These are phyloP conservation scores for Caracal caracal DNA, from an alignment of 2,113 vertebrate genomes.

Conservation along the genomic window DNA sequence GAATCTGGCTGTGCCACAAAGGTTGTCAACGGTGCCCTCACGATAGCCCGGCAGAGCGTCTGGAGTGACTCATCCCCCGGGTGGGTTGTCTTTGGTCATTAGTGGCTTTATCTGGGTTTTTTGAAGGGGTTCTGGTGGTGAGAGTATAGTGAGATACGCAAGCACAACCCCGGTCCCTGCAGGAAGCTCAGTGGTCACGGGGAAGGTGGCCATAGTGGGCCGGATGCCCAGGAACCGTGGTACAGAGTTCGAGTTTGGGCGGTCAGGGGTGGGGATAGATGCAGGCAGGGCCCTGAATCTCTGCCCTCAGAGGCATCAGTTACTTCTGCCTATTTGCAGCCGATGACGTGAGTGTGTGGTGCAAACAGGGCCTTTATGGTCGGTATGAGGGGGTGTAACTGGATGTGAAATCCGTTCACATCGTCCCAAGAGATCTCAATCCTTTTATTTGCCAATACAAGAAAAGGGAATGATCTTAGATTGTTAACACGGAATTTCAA, in stretches of 20 bases:
- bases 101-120: not conserved
- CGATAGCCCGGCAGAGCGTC: not conserved
- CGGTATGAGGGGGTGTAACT: not conserved
- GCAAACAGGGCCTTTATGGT: not conserved
- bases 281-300: not conserved
- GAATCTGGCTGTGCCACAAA: not conserved
- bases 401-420: not conserved
- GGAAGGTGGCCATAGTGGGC: not conserved
- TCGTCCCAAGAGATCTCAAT: not conserved
- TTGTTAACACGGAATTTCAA: not conserved
- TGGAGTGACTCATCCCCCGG: not conserved
- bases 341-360: not conserved
- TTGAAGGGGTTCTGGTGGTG: no score
- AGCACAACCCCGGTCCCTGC: rapidly evolving
- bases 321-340: not conserved
- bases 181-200: not conserved
- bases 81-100: not conserved
- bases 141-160: not conserved
- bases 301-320: not conserved
- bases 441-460: not conserved
- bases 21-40: not conserved
- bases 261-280: not conserved
- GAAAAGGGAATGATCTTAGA: not conserved
- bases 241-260: not conserved
- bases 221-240: not conserved